phyloP scores from a whole-genome alignment of 2,888 invertebrate genomes.

The Rhagium mordax region DNA sequence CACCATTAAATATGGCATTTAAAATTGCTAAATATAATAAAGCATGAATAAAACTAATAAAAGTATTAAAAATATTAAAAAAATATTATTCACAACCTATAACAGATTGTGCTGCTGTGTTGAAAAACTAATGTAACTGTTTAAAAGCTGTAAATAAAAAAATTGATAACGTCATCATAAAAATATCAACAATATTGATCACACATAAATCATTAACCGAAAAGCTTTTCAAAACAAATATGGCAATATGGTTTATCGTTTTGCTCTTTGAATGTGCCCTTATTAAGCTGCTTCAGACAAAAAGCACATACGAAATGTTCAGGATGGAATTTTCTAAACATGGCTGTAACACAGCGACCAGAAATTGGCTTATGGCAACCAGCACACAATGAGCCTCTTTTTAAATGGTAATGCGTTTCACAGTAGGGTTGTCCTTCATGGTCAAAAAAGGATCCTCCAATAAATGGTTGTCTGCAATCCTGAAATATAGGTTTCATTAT shows the following conservation, averaged over 20 bases:
- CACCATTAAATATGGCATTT: not conserved
- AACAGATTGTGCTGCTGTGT: too few relatives aligned
- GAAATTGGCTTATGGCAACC: constrained; percentile 98
- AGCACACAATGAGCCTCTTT: constrained; percentile 96
- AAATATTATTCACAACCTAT: not conserved
- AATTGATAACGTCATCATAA: not conserved
- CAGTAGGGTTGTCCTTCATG: constrained; percentile 98
- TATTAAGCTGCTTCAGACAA: constrained; percentile 97
- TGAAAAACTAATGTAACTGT: not conserved
- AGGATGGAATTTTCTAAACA: constrained; percentile 99
- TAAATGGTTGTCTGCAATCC: constrained; percentile 98
- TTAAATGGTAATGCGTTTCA: constrained; percentile 98
- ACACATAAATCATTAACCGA: constrained; percentile 76
- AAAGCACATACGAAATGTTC: constrained; percentile 99
- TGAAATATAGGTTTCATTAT: constrained; percentile 69
- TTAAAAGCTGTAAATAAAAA: not conserved
- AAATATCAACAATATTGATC: not conserved
- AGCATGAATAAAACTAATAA: not conserved
- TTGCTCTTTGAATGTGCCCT: constrained; percentile 99
- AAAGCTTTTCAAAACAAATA: constrained; percentile 96
- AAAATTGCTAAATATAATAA: not conserved
- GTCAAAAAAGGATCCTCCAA: constrained; percentile 98
- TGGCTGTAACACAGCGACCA: constrained; percentile 98
- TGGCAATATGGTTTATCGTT: constrained; percentile 99
- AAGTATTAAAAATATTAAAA: too few relatives aligned